Evolutionary conservation across 2,888 invertebrate genomes (phyloP), one percentile per base, ranked within the genome.

Genomic region (Eubasilissa splendida): DNA sequence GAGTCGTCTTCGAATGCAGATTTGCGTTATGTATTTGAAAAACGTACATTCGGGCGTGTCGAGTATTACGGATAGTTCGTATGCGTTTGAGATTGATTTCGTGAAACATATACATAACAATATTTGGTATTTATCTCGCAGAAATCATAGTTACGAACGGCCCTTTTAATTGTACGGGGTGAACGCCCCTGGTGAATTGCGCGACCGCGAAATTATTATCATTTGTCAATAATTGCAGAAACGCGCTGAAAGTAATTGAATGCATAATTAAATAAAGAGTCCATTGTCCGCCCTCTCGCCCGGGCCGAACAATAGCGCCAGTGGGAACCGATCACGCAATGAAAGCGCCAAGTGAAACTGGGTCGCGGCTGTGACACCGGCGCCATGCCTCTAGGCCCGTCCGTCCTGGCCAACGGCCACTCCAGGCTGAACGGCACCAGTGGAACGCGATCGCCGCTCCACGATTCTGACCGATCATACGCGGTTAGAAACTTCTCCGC

Each of bases 311-410:
- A 70, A 70, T 70, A 54, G 54, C 53, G 53, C 52, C 52, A 70
- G 70, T 70, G 70, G 53, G 54, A 70, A 70, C 70, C 53, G 31
- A 70, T 12, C 10, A 53, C 31, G 54, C 70, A 70, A 70, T 70
- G 70, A 53, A 70, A 70, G 70, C 53, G 70, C 53, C 12, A 70
- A 70, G 70, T 70, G 70, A 70, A 70, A 70, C 70, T 70, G 70
- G 22, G 70, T 22, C 54, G 70, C 70, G 10, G 22, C n/a, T 70
- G n/a, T 70, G 53, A 31, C 2, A 14, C 2, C 50, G n/a, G 14
- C 12, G 53, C 54, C 54, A 86, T 86, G 86, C 86, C 86, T 42
- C 84, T 86, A 50, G 84, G 85, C 0, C 86, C 86, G 77, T 85
- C 86, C 50, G 84, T 84, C 60, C 84, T 85, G 63, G 84, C 85